Conservation (phyloP, 2,888 invertebrate genomes). For the Dasysyrphus albostriatus region DNA sequence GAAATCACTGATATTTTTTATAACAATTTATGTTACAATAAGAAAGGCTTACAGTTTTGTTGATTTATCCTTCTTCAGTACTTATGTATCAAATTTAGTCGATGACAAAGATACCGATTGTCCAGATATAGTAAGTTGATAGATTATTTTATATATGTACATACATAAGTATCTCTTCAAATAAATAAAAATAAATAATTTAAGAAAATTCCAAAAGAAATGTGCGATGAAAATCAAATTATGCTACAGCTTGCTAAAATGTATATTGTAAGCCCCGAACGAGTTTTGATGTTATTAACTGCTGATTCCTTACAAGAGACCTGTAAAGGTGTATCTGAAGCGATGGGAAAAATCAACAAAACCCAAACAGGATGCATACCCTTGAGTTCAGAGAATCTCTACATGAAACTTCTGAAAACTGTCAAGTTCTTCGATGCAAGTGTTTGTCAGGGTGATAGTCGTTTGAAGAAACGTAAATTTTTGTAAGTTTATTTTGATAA, state of each 20-base stretch:
- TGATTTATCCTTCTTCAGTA: constrained; percentile 54
- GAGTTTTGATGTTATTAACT: constrained; percentile 84
- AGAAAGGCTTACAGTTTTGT: constrained; percentile 37
- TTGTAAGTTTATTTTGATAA: background rate
- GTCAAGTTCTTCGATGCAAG: constrained; percentile 83
- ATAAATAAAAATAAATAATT: background rate
- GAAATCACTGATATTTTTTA: constrained; percentile 40
- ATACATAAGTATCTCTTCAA: background rate
- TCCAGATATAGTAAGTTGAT: constrained; percentile 11
- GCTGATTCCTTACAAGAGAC: constrained; percentile 81
- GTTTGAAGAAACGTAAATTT: constrained; percentile 33
- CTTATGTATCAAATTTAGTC: constrained; percentile 52
- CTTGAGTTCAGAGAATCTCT: constrained; percentile 83
- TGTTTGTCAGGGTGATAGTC: constrained; percentile 80
- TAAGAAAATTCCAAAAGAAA: constrained; percentile 43
- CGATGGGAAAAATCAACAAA: constrained; percentile 82
- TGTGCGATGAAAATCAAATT: constrained; percentile 84
- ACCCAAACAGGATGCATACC: constrained; percentile 83
- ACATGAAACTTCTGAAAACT: constrained; percentile 84
- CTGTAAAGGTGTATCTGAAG: constrained; percentile 78
- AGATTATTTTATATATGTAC: background rate
- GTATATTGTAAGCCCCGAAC: constrained; percentile 85
- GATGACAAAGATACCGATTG: constrained; percentile 40
- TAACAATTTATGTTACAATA: constrained; percentile 38
- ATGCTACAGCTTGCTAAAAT: constrained; percentile 84